These are phyloP conservation scores for Copsychus sechellarum DNA, from an alignment of 2,113 vertebrate genomes.

Conservation along the genomic window DNA sequence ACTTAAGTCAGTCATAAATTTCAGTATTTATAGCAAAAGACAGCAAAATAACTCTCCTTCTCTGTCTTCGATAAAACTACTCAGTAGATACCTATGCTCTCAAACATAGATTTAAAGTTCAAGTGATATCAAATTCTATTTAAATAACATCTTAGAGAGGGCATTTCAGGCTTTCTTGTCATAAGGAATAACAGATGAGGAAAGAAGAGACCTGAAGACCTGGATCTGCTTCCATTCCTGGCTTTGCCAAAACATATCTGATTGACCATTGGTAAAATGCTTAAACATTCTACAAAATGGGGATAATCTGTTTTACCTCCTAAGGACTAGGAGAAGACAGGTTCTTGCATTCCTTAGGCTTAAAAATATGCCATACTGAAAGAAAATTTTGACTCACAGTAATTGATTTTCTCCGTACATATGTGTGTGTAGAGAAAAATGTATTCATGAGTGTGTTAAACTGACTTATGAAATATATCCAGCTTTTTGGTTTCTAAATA, in stretches of 20 bases:
- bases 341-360: background rate
- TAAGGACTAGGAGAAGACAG: background rate
- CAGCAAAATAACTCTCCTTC: background rate
- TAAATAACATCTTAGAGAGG: background rate
- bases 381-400: background rate
- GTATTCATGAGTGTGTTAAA: background rate
- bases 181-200: background rate
- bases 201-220: background rate
- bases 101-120: background rate
- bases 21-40: background rate
- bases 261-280: background rate
- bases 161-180: background rate
- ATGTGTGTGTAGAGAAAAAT: background rate
- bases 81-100: background rate
- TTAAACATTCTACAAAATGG: background rate
- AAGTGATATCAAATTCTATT: background rate
- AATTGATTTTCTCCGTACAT: background rate
- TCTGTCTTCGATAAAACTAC: background rate
- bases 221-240: background rate
- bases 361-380: background rate
- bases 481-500: background rate
- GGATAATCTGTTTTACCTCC: background rate
- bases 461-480: background rate
- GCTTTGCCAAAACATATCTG: background rate
- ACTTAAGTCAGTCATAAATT: background rate